A percentile compares a stretch with the other conserved stretches of the same genome.
These are phyloP conservation scores for Thereuonema tuberculata DNA, from an alignment of 1,140 invertebrate species.

Conservation along the genomic window DNA sequence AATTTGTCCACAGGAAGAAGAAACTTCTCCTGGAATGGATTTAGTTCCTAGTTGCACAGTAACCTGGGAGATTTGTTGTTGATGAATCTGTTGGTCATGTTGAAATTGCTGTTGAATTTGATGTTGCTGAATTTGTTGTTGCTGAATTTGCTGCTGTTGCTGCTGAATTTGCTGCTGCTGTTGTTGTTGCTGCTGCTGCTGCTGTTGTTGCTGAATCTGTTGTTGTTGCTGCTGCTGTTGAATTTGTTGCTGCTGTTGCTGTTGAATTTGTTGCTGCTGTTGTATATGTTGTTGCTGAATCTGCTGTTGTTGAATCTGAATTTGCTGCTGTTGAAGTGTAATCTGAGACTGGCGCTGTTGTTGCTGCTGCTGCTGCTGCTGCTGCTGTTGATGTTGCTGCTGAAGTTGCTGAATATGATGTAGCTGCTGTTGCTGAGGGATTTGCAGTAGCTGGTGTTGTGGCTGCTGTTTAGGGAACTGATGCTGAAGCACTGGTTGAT, in stretches of 20 bases:
- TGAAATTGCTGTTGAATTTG: neutral
- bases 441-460: neutral
- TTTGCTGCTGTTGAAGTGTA: neutral
- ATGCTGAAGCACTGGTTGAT: slow-evolving; percentile 11
- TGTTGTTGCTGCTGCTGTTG: neutral
- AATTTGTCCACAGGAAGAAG: neutral
- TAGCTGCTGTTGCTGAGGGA: neutral
- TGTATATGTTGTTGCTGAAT: neutral
- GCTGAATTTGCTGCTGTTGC: neutral
- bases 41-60: no score
- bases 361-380: neutral
- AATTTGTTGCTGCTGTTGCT: slow-evolving; percentile 13
- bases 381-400: neutral
- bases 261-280: no score
- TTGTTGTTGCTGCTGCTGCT: neutral
- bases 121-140: neutral
- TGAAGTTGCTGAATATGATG: neutral
- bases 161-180: neutral
- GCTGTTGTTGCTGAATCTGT: neutral
- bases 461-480: slow-evolving; percentile 10
- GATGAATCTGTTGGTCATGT: neutral
- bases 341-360: neutral
- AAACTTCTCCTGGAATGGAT: neutral
- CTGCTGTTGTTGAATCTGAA: neutral
- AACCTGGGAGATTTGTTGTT: neutral